Percentiles rank a stretch among this genome's conserved stretches.
Conservation (phyloP, 1,140 invertebrate genomes). For the Colletes latitarsis region DNA sequence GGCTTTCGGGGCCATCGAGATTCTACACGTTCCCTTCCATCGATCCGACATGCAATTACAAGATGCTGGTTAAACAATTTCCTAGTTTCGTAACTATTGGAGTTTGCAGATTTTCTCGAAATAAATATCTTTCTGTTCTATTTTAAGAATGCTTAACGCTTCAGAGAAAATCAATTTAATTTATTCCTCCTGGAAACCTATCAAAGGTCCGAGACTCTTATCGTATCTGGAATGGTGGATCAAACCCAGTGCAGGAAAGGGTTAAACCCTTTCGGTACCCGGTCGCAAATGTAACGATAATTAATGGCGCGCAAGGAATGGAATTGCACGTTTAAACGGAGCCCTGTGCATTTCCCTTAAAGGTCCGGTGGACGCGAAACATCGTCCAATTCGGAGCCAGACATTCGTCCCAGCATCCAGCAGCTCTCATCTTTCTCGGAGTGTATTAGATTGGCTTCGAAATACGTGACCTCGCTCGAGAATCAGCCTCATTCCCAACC, state of each 20-base stretch:
- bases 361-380: background rate
- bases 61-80: background rate
- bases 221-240: slow-evolving; percentile 4
- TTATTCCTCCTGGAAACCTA: no score
- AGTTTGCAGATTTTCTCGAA: no score
- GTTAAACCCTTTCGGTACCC: background rate
- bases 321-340: slow-evolving; percentile 5
- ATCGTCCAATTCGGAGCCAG: slow-evolving; percentile 64
- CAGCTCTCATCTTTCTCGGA: slow-evolving; percentile 61
- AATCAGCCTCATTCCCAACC: slow-evolving; percentile 73
- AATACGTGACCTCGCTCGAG: slow-evolving; percentile 79
- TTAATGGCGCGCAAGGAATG: slow-evolving; percentile 14
- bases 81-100: background rate
- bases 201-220: no score
- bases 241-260: background rate
- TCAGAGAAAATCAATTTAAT: no score
- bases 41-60: slow-evolving; percentile 17
- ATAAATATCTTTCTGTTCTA: no score
- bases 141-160: no score
- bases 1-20: slow-evolving; percentile 38
- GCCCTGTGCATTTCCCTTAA: background rate
- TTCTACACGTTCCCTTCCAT: slow-evolving; percentile 11
- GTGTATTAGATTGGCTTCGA: slow-evolving; percentile 79
- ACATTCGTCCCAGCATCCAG: slow-evolving; percentile 54
- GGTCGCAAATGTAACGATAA: slow-evolving; percentile 12